Percentiles rank a stretch among this genome's conserved stretches.
These are phyloP conservation scores for Dicycla oo DNA, from an alignment of 2,888 invertebrate genomes.

Conservation along the genomic window DNA sequence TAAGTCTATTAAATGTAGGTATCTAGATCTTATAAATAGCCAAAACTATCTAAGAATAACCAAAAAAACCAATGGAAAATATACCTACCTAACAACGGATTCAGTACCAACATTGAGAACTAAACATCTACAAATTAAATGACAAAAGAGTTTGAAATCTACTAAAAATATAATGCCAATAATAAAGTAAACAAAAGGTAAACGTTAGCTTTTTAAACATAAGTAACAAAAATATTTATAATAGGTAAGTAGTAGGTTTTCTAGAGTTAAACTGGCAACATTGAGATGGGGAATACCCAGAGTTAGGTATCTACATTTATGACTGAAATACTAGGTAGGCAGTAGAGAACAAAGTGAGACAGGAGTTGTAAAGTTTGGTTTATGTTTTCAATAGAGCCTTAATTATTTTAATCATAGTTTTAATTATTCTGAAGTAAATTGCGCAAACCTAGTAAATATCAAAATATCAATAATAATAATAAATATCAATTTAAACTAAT, in stretches of 20 bases:
- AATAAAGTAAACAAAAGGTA: not conserved
- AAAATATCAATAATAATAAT: no score
- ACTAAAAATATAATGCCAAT: not conserved
- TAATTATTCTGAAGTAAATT: not conserved
- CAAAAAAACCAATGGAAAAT: not conserved
- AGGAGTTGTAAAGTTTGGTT: not conserved
- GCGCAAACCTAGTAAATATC: not conserved
- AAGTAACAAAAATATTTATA: not conserved
- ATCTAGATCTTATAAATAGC: not conserved
- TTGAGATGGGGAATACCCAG: slow-evolving; percentile 36
- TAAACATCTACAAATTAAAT: not conserved
- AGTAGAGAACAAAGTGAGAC: not conserved
- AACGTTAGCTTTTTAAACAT: not conserved
- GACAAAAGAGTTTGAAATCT: not conserved
- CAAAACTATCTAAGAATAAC: not conserved
- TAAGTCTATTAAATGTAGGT: not conserved
- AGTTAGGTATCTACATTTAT: slow-evolving; percentile 4
- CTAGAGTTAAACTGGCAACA: slow-evolving; percentile 46
- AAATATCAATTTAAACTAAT: no score
- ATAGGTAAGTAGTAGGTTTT: slow-evolving; percentile 13
- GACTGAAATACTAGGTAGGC: slow-evolving; percentile 11
- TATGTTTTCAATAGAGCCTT: not conserved
- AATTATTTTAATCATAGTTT: slow-evolving; percentile 1
- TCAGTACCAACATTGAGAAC: not conserved
- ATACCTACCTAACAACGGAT: not conserved